Evolutionary conservation across 35 echinoderm and acorn worm species (phyloP).

Genomic region (Patiria miniata): DNA sequence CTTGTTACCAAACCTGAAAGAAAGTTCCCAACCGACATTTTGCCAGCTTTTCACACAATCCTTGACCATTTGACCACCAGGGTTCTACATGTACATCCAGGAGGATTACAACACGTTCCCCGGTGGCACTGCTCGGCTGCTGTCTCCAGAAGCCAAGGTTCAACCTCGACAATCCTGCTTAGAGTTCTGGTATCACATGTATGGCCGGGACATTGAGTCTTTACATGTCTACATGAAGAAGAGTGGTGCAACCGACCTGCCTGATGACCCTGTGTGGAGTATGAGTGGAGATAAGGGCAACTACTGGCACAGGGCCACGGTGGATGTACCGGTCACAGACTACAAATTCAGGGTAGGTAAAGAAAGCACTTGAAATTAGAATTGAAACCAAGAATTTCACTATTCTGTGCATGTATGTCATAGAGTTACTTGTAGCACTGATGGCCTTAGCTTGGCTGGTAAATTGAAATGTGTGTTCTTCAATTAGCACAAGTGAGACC

Average conservation of each 20-base stretch:
- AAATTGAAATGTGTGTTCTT: no score
- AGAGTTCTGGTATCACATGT: slow-evolving; percentile 96
- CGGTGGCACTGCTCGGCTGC: slow-evolving; percentile 47
- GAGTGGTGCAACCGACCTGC: neutral
- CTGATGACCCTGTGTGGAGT: slow-evolving; percentile 25
- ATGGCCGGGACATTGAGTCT: slow-evolving; percentile 63
- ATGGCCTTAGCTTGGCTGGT: no score
- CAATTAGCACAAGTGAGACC: no score
- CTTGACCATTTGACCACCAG: slow-evolving; percentile 3
- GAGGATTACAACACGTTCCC: neutral
- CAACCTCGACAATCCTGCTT: slow-evolving; percentile 47
- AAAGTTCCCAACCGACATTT: no score
- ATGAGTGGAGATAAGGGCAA: slow-evolving; percentile 58
- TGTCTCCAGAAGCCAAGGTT: slow-evolving; percentile 31
- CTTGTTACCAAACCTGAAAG: no score
- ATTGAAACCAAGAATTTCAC: no score
- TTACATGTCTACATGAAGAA: slow-evolving; percentile 70
- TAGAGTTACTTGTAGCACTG: no score
- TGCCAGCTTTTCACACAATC: no score
- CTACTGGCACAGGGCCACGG: slow-evolving; percentile 73
- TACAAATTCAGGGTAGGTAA: slow-evolving; percentile 48
- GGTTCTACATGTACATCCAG: slow-evolving; percentile 44
- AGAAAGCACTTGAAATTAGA: no score
- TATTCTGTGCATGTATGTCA: no score
- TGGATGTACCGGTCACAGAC: slow-evolving; percentile 12